phyloP scores from a whole-genome alignment of 2,113 vertebrate genomes.

The Anseranas semipalmata region DNA sequence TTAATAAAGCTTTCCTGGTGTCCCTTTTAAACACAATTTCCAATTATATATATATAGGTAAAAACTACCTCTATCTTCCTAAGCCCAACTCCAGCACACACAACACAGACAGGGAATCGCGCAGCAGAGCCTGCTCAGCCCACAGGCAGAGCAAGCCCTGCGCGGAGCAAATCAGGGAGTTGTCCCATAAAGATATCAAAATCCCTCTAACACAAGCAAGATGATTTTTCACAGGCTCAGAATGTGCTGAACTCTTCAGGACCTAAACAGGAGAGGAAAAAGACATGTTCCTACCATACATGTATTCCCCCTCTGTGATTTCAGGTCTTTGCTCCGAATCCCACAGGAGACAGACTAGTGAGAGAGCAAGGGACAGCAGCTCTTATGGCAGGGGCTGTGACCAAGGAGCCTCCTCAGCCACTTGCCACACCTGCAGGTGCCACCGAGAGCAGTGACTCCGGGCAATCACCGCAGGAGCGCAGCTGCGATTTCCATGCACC shows the following conservation, averaged over 20 bases:
- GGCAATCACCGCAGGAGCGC: rapidly evolving
- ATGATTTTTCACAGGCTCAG: not conserved
- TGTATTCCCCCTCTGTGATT: not conserved
- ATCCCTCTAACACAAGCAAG: not conserved
- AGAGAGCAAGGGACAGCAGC: not conserved
- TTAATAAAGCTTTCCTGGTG: not conserved
- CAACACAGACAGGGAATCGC: not conserved
- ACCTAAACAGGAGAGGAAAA: not conserved
- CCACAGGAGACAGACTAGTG: not conserved
- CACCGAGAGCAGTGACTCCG: not conserved
- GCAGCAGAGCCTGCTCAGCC: not conserved
- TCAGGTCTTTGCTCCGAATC: not conserved
- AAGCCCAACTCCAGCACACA: not conserved
- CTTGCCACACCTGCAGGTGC: not conserved
- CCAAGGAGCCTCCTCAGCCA: not conserved
- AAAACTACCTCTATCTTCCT: not conserved
- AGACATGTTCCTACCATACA: not conserved
- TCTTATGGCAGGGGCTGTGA: not conserved
- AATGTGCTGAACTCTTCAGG: not conserved
- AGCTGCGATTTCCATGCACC: not conserved
- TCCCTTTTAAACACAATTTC: not conserved
- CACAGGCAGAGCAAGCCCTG: not conserved
- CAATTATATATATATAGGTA: not conserved
- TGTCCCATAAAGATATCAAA: not conserved
- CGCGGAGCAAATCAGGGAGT: not conserved